phyloP scores from a whole-genome alignment of 1,140 invertebrate species.

The Batillaria attramentaria region DNA sequence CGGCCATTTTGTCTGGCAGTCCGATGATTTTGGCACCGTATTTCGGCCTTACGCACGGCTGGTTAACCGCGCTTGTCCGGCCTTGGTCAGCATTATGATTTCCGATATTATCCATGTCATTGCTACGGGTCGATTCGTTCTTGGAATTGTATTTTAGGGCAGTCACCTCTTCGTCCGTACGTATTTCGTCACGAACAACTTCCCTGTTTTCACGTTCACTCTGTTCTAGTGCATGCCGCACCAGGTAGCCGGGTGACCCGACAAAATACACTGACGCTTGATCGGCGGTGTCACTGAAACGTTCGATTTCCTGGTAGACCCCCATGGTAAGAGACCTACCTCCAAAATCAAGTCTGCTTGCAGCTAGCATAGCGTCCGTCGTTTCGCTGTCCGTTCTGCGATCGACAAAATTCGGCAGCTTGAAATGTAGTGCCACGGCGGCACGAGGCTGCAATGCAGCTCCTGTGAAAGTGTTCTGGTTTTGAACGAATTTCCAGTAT shows the following conservation, averaged over 20 bases:
- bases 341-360: background rate
- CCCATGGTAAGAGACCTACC: background rate
- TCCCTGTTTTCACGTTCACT: background rate
- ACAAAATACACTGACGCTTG: background rate
- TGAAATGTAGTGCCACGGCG: background rate
- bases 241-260: background rate
- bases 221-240: background rate
- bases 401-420: background rate
- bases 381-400: background rate
- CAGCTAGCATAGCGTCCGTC: slow-evolving; percentile 10
- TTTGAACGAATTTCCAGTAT: background rate
- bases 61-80: background rate
- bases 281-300: background rate
- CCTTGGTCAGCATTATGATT: background rate
- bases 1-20: background rate
- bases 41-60: slow-evolving; percentile 2
- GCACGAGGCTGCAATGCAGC: slow-evolving; percentile 8
- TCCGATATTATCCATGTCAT: background rate
- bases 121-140: background rate
- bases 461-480: background rate
- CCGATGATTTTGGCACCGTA: slow-evolving; percentile 4
- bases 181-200: too few relatives aligned
- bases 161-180: background rate
- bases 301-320: background rate
- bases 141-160: background rate